Evolutionary conservation across 2,888 invertebrate species (phyloP).

Genomic region (Polylopha cassiicola): DNA sequence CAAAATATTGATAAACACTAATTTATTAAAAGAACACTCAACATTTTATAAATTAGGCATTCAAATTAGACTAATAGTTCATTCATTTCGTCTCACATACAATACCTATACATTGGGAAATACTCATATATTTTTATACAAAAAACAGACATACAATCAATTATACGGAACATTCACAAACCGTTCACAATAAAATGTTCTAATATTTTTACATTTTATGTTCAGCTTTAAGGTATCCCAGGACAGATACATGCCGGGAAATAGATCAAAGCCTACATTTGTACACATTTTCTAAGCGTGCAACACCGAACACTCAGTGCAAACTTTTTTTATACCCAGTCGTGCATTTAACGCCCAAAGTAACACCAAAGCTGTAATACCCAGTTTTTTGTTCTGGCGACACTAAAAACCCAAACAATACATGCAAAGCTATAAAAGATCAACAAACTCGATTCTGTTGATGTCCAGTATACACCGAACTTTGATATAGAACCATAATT

Average conservation of each 20-base stretch:
- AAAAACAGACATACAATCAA: background rate
- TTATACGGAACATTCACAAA: background rate
- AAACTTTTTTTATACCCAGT: slow-evolving; percentile 29
- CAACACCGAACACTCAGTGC: slow-evolving; percentile 47
- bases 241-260: slow-evolving; percentile 56
- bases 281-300: slow-evolving; percentile 59
- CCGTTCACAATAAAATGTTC: background rate
- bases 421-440: slow-evolving; percentile 47
- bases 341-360: slow-evolving; percentile 37
- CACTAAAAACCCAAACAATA: slow-evolving; percentile 38
- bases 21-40: slow-evolving; percentile 15
- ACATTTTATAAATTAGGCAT: slow-evolving; percentile 19
- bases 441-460: slow-evolving; percentile 33
- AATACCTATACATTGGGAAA: background rate
- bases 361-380: slow-evolving; percentile 34
- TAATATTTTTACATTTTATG: slow-evolving; percentile 17
- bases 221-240: slow-evolving; percentile 53
- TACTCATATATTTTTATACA: background rate
- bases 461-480: slow-evolving; percentile 4
- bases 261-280: slow-evolving; percentile 38
- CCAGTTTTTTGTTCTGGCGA: slow-evolving; percentile 27
- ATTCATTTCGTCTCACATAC: slow-evolving; percentile 8
- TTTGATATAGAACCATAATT: background rate
- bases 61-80: slow-evolving; percentile 12
- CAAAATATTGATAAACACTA: too few species aligned